Base-by-base conservation (phyloP, 2,797 vertebrate genomes). In the Atherinosoma microstoma region DNA sequence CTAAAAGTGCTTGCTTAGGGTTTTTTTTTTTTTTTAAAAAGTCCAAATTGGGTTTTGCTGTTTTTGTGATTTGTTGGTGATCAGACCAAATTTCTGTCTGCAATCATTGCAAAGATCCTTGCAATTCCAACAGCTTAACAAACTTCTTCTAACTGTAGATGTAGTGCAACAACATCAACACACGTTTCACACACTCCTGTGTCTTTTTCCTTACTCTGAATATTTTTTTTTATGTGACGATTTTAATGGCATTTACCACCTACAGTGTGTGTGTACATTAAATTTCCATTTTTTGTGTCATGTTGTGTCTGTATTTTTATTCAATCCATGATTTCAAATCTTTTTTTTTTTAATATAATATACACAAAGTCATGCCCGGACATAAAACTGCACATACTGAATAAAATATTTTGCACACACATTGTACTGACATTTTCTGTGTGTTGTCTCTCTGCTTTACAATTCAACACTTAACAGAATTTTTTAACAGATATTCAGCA, bases 321-420 rank as follows among this genome's bases (percentile, higher is more conserved):
- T 78, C 77, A 62, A 67, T 68, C 61, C 72, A 79, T 75, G 24
- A 70, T 70, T 58, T 74, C 58, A 49, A 54, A 22, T 12, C 54
- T 73, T 18, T 49, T 67, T 75, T 81, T 6, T 36, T 29, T 2
- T 32, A 4, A 35, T 35, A 64, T 64, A 10, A 30, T 67, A 67
- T 6, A 56, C 27, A 75, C 42, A 64, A 60, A 59, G 18, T 70
- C 73, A 73, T 40, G n/a, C 49, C 71, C 53, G 69, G 10, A 75
- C 36, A 12, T 56, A 57, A 51, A 67, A 76, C 64, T 77, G 78
- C 73, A 67, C 47, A 72, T 56, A 54, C 15, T 38, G 20, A 88
- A 89, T 88, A 84, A 88, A 89, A 78, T 54, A 8, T 60, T 66
- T 79, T 79, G 53, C 64, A 63, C 63, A 70, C 70, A 45, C 77